phyloP scores from a whole-genome alignment of 2,797 vertebrate genomes.

The Acanthurus tractus region DNA sequence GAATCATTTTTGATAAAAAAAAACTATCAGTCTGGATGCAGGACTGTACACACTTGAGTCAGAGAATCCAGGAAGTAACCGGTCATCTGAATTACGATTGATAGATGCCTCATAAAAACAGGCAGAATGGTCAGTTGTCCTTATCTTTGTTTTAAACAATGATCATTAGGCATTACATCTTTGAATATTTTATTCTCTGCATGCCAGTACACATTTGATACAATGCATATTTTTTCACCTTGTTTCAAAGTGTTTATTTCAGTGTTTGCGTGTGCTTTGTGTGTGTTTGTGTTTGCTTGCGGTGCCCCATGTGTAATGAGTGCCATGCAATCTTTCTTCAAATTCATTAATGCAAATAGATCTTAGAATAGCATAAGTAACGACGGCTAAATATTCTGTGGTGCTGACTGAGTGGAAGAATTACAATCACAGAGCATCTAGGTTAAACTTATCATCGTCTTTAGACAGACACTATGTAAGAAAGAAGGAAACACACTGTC shows the following conservation, averaged over 20 bases:
- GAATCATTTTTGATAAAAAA: constrained; percentile 41
- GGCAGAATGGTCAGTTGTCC: constrained; percentile 52
- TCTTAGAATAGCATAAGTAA: constrained; percentile 57
- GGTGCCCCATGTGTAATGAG: constrained; percentile 45
- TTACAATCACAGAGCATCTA: constrained; percentile 34
- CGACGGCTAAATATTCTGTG: constrained; percentile 39
- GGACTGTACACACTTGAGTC: constrained; percentile 26
- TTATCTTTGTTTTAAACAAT: constrained; percentile 59
- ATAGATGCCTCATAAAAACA: constrained; percentile 52
- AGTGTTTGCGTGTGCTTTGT: constrained; percentile 31
- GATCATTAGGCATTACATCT: constrained; percentile 30
- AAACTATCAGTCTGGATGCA: constrained; percentile 8
- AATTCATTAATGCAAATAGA: constrained; percentile 64
- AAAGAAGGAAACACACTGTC: constrained; percentile 8
- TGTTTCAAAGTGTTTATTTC: constrained; percentile 33
- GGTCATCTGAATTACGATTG: constrained; percentile 65
- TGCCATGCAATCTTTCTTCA: constrained; percentile 47
- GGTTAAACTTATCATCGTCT: constrained; percentile 41
- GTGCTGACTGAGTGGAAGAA: constrained; percentile 26
- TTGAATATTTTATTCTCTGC: constrained; percentile 29
- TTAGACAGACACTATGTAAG: constrained; percentile 9
- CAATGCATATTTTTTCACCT: constrained; percentile 40
- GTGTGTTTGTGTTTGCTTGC: constrained; percentile 20
- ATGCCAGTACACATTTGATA: constrained; percentile 29
- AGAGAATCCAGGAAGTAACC: constrained; percentile 52